These are phyloP conservation scores for Elephantulus edwardii DNA, from an alignment of 2,113 vertebrate genomes.

Conservation along the genomic window DNA sequence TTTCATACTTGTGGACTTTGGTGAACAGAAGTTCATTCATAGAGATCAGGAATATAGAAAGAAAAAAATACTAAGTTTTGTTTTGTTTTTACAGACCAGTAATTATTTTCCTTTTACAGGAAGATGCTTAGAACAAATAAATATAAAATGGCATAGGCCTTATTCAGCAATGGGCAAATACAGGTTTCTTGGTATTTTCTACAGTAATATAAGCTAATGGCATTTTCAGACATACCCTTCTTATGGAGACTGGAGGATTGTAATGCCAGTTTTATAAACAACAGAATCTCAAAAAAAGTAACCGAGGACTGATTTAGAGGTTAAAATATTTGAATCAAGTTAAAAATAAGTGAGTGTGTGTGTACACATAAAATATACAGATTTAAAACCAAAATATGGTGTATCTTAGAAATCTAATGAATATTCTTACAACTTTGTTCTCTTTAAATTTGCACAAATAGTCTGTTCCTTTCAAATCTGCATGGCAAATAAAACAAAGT, in stretches of 20 bases:
- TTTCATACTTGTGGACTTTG: conserved; percentile 25
- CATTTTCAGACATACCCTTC: conserved; percentile 40
- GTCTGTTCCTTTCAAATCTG: conserved; percentile 44
- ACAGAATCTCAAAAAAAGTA: conserved; percentile 59
- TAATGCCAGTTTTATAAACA: conserved; percentile 66
- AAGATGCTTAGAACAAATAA: conserved; percentile 77
- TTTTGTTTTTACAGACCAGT: neutral
- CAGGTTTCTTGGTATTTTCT: conserved; percentile 59
- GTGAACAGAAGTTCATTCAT: neutral
- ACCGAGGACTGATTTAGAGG: conserved; percentile 46
- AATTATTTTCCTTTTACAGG: conserved; percentile 79
- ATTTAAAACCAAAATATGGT: neutral
- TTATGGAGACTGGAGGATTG: neutral
- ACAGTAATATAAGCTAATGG: conserved; percentile 32
- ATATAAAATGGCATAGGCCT: conserved; percentile 77
- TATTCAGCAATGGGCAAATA: conserved; percentile 75
- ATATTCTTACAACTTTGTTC: conserved; percentile 43
- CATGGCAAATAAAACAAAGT: conserved; percentile 29
- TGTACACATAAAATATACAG: neutral
- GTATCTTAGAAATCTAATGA: conserved; percentile 38
- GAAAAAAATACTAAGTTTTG: neutral
- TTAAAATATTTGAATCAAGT: conserved; percentile 53
- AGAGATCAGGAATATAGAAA: neutral
- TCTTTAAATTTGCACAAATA: conserved; percentile 15
- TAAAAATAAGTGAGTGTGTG: neutral